These are phyloP conservation scores for Ariolimax columbianus DNA, from an alignment of 2,888 invertebrate genomes.

Conservation along the genomic window DNA sequence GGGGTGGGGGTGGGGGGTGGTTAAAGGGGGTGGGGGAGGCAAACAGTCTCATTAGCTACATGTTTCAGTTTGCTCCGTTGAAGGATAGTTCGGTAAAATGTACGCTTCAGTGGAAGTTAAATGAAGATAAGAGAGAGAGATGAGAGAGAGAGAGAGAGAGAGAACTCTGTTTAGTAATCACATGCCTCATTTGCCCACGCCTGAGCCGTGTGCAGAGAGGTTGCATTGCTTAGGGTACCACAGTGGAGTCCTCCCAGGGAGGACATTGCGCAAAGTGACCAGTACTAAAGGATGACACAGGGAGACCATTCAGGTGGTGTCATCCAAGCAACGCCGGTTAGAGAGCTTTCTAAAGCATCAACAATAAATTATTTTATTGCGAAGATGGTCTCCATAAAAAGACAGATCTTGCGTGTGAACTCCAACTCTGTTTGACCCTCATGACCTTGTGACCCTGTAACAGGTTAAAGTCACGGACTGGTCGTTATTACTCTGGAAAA, in stretches of 20 bases:
- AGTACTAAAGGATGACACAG: neutral
- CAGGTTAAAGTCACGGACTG: constrained; percentile 19
- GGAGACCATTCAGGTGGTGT: neutral
- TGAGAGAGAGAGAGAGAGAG: too few species aligned
- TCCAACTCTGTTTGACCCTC: constrained; percentile 35
- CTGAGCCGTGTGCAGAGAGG: neutral
- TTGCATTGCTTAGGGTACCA: neutral
- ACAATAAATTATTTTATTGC: constrained; percentile 36
- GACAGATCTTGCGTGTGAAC: constrained; percentile 32
- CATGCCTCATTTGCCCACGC: neutral
- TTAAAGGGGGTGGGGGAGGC: too few species aligned
- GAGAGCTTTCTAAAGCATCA: neutral
- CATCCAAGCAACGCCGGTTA: neutral
- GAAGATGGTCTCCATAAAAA: neutral
- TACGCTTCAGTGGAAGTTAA: neutral
- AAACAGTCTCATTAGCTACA: too few species aligned
- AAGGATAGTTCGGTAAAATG: neutral
- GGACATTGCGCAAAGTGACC: constrained; percentile 17
- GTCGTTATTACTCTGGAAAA: constrained; percentile 28
- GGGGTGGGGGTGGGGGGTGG: too few species aligned
- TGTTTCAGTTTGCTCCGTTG: too few species aligned
- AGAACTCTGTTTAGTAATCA: neutral
- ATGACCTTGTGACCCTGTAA: constrained; percentile 39
- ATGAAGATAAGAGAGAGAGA: neutral
- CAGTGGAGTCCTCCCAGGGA: neutral